phyloP scores from a whole-genome alignment of 2,113 vertebrate species.

The Columba livia region DNA sequence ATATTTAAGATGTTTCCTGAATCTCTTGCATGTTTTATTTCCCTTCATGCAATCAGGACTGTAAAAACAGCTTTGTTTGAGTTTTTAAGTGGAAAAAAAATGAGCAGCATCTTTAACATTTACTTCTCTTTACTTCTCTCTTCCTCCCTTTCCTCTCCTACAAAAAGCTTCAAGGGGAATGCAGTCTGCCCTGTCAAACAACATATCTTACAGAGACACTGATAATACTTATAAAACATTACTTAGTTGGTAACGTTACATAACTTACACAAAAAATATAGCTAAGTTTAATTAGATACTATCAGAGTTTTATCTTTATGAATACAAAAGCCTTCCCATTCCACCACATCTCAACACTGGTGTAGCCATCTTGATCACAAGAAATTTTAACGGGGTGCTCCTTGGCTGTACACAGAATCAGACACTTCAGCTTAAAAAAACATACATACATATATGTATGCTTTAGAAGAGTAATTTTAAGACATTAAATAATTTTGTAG shows the following conservation, averaged over 20 bases:
- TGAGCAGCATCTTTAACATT: background rate
- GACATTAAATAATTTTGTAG: background rate
- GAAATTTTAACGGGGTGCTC: background rate
- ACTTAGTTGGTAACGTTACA: background rate
- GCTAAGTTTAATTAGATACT: background rate
- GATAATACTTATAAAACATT: too few relatives aligned
- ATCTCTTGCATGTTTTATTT: background rate
- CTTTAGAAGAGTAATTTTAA: background rate
- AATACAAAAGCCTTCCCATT: background rate
- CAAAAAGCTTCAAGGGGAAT: background rate
- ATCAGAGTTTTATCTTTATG: background rate
- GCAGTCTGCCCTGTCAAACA: background rate
- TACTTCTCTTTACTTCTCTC: background rate
- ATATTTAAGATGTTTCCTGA: background rate
- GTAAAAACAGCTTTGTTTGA: background rate
- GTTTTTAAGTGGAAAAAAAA: background rate
- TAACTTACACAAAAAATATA: background rate
- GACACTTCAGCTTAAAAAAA: background rate
- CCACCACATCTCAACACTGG: background rate
- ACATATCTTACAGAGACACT: background rate
- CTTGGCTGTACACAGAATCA: background rate
- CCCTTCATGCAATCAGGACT: background rate
- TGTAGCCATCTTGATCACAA: background rate
- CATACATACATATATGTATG: fast-evolving
- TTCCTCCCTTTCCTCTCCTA: background rate